Percentiles rank a stretch among this genome's conserved stretches.
phyloP scores from a whole-genome alignment of 1,140 invertebrate genomes.

The Leptonema lineaticorne region DNA sequence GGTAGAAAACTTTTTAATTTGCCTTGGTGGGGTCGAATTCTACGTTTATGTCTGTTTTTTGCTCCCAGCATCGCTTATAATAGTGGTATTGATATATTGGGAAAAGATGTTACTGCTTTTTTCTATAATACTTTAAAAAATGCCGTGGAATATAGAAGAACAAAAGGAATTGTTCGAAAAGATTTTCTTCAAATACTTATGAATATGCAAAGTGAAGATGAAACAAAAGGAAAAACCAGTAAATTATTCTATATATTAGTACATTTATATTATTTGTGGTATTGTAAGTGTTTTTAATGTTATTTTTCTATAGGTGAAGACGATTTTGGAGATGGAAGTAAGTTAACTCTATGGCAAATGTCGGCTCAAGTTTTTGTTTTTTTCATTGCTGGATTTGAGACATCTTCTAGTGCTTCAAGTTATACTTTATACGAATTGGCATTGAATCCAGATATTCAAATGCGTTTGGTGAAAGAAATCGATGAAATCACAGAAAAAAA shows the following conservation, averaged over 20 bases:
- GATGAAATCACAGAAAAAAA: constrained; percentile 47
- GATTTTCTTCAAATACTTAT: constrained; percentile 62
- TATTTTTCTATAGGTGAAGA: no score
- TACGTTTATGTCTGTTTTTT: constrained; percentile 31
- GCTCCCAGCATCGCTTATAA: constrained; percentile 7
- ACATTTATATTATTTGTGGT: no score
- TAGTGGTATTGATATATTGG: constrained; percentile 33
- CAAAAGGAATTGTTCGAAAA: constrained; percentile 52
- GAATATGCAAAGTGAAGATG: constrained; percentile 54
- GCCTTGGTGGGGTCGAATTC: constrained; percentile 20
- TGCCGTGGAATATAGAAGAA: constrained; percentile 52
- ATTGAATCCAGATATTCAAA: constrained; percentile 57
- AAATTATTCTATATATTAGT: no score
- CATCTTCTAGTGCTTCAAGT: constrained; percentile 58
- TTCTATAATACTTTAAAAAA: constrained; percentile 52
- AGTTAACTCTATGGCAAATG: constrained; percentile 42
- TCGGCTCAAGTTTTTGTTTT: constrained; percentile 56
- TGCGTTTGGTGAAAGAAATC: constrained; percentile 57
- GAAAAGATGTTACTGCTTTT: constrained; percentile 50
- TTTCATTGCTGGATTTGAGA: constrained; percentile 63
- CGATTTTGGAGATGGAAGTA: constrained; percentile 13
- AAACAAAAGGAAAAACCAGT: constrained; percentile 44
- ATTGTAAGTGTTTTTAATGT: no score
- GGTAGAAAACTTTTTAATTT: constrained; percentile 40
- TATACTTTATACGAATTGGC: constrained; percentile 59